Evolutionary conservation across 2,113 vertebrate species (phyloP).

Genomic region (Neolamprologus cancellatus): DNA sequence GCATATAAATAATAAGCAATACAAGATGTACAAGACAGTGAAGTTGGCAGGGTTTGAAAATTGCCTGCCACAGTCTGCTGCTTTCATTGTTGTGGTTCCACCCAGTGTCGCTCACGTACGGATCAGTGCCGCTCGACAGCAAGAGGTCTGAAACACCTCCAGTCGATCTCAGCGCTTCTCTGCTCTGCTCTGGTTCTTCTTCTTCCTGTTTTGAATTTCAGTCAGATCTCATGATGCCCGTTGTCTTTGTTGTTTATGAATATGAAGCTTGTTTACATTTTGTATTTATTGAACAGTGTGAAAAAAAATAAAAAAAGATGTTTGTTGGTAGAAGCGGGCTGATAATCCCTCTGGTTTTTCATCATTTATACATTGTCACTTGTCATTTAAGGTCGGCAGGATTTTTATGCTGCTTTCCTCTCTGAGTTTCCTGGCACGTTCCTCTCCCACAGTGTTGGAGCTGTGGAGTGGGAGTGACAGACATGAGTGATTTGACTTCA

Average conservation of each 20-base stretch:
- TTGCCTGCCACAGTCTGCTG: neutral
- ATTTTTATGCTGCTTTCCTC: neutral
- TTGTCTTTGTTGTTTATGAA: constrained; percentile 48
- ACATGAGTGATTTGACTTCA: neutral
- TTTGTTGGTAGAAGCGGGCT: neutral
- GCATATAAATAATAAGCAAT: neutral
- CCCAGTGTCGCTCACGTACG: neutral
- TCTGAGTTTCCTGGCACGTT: neutral
- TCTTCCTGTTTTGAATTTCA: constrained; percentile 27
- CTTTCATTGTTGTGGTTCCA: neutral
- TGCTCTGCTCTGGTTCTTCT: neutral
- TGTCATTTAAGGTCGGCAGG: neutral
- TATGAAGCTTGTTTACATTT: constrained; percentile 64
- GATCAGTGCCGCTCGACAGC: neutral
- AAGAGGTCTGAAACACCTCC: neutral
- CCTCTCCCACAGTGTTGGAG: neutral
- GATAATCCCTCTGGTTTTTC: neutral
- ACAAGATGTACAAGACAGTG: neutral
- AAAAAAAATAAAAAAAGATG: constrained; percentile 39
- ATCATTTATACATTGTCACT: neutral
- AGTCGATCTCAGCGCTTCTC: neutral
- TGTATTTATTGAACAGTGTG: constrained; percentile 76
- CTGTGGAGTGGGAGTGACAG: neutral
- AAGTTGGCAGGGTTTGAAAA: constrained; percentile 4
- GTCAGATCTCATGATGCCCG: constrained; percentile 22